phyloP scores from a whole-genome alignment of 1,140 invertebrate species.

The Sinonovacula constricta region DNA sequence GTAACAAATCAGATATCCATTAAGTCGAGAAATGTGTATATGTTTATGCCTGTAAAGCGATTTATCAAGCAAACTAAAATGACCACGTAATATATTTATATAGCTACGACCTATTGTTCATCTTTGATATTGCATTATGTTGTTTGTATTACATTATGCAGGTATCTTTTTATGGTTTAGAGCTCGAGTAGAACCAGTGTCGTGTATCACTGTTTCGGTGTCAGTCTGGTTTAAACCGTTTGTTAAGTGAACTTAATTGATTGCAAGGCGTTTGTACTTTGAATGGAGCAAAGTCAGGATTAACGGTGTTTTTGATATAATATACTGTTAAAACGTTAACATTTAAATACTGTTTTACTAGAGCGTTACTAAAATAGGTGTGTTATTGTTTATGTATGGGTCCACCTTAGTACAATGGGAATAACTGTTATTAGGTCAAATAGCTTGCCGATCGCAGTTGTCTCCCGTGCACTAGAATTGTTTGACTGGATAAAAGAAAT shows the following conservation, averaged over 20 bases:
- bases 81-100: neutral
- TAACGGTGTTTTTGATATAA: neutral
- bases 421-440: neutral
- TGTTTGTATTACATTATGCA: neutral
- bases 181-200: neutral
- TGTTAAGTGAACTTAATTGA: neutral
- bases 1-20: neutral
- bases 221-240: neutral
- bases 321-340: neutral
- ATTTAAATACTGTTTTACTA: neutral
- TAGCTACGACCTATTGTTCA: no score
- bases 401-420: neutral
- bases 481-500: neutral
- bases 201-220: neutral
- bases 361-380: neutral
- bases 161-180: neutral
- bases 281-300: neutral
- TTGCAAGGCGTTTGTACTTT: neutral
- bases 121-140: no score
- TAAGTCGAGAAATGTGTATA: neutral
- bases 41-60: neutral
- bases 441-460: neutral
- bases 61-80: neutral
- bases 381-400: neutral
- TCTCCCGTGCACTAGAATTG: neutral